Conservation (phyloP, 2,797 vertebrate species). For the Amblyraja radiata region DNA sequence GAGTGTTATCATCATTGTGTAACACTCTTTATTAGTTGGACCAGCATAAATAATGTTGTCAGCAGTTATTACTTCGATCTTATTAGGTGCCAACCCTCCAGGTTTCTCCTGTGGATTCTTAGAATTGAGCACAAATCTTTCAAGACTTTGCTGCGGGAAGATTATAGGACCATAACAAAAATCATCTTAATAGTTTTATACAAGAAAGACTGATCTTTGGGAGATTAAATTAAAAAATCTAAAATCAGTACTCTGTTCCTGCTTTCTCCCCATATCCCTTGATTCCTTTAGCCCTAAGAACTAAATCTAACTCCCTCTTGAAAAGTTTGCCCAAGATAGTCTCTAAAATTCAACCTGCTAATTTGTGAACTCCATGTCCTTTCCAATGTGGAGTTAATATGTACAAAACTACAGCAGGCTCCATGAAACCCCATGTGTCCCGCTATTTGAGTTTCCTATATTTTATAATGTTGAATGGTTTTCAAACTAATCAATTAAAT, state of each 20-base stretch:
- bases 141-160: neutral
- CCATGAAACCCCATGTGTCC: neutral
- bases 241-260: no score
- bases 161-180: neutral
- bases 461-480: neutral
- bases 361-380: neutral
- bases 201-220: no score
- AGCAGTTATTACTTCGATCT: neutral
- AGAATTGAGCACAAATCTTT: neutral
- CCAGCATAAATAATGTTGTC: neutral
- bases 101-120: neutral
- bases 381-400: neutral
- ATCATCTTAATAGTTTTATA: neutral
- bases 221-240: no score
- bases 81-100: neutral
- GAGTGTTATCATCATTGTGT: neutral
- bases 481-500: neutral
- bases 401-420: neutral
- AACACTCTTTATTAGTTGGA: neutral
- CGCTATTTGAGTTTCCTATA: neutral
- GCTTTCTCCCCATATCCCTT: no score
- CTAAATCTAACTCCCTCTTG: no score
- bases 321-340: neutral
- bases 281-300: no score
- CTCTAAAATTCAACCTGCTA: neutral